Evolutionary conservation across 2,797 vertebrate genomes (phyloP).

Genomic region (Sebastolobus alascanus): DNA sequence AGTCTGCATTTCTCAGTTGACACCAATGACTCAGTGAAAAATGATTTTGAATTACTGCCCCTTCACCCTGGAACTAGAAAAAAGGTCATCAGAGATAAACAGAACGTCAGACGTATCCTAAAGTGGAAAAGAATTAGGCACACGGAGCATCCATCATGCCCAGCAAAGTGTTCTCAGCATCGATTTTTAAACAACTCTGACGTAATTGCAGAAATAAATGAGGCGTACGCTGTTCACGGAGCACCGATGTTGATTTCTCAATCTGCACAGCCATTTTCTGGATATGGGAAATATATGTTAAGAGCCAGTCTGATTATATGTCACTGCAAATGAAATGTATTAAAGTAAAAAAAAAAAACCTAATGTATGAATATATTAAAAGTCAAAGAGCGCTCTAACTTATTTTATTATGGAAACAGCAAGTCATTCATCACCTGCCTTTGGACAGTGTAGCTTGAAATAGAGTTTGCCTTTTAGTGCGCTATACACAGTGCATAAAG

Average conservation of each 20-base stretch:
- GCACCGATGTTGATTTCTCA: constrained; percentile 54
- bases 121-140: constrained; percentile 41
- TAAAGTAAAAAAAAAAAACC: constrained; percentile 30
- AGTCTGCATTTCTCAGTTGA: constrained; percentile 31
- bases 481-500: background rate
- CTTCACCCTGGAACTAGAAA: constrained; percentile 27
- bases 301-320: constrained; percentile 49
- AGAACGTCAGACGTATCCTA: constrained; percentile 35
- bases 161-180: constrained; percentile 43
- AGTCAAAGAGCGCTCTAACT: constrained; percentile 8
- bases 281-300: constrained; percentile 55
- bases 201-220: constrained; percentile 74
- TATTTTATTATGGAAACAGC: constrained; percentile 31
- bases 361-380: constrained; percentile 43
- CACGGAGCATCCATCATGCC: constrained; percentile 11
- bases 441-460: constrained; percentile 30
- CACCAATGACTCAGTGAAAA: constrained; percentile 41
- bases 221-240: constrained; percentile 42
- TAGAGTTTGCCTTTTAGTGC: constrained; percentile 8
- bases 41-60: constrained; percentile 41
- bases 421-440: constrained; percentile 41
- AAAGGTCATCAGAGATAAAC: constrained; percentile 62
- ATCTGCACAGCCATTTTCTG: constrained; percentile 51
- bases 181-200: constrained; percentile 64
- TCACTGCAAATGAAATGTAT: constrained; percentile 55